Evolutionary conservation across 2,113 vertebrate species (phyloP).

Genomic region (Tragulus kanchil): DNA sequence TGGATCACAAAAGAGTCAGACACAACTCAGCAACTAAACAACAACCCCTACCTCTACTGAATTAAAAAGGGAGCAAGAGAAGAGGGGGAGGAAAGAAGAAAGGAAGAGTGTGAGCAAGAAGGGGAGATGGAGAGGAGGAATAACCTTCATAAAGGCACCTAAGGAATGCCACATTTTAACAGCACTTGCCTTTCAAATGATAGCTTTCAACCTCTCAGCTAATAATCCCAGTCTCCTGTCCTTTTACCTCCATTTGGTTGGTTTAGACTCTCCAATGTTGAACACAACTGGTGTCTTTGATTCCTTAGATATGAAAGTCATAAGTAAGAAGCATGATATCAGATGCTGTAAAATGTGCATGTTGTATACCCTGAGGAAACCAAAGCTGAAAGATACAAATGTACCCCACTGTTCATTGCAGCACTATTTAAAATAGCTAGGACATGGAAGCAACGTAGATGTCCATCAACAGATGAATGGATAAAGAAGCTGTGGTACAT

Average conservation of each 20-base stretch:
- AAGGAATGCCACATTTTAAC: not conserved
- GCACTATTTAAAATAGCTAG: too few species aligned
- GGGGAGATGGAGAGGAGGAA: not conserved
- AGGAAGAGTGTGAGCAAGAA: not conserved
- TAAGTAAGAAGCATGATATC: not conserved
- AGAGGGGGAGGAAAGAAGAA: not conserved
- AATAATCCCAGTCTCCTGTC: not conserved
- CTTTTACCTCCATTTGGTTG: not conserved
- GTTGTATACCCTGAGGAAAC: too few species aligned
- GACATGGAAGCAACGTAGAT: too few species aligned
- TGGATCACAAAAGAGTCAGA: not conserved
- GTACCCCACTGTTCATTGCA: too few species aligned
- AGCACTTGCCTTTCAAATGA: not conserved
- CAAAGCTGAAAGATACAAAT: too few species aligned
- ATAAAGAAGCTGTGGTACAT: too few species aligned
- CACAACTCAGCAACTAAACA: accelerated
- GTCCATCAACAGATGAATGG: too few species aligned
- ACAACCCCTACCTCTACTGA: not conserved
- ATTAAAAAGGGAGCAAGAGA: not conserved
- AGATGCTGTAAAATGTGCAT: not conserved
- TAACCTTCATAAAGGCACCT: not conserved
- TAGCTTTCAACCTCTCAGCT: not conserved
- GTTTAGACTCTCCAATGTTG: not conserved
- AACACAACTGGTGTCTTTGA: not conserved
- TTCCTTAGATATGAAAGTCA: not conserved